phyloP scores from a whole-genome alignment of 1,140 invertebrate genomes.

The Drosophila tropicalis region DNA sequence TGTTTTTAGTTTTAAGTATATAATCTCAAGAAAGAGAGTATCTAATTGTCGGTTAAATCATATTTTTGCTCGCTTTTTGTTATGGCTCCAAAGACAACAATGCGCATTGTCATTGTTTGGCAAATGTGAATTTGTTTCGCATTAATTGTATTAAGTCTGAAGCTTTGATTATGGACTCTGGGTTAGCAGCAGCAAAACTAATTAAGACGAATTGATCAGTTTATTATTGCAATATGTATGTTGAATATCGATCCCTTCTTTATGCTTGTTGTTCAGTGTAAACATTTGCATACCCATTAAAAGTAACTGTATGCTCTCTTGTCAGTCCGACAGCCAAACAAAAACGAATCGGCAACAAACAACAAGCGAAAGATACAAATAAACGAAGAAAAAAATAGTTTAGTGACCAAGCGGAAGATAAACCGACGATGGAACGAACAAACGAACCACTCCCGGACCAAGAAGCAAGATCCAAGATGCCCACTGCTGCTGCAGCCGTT shows the following conservation, averaged over 20 bases:
- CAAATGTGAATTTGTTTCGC: constrained; percentile 25
- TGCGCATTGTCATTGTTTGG: constrained; percentile 38
- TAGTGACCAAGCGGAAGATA: constrained; percentile 30
- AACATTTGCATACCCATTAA: constrained; percentile 61
- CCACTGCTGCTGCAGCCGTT: constrained; percentile 25
- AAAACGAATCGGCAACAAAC: constrained; percentile 45
- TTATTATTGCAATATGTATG: constrained; percentile 14
- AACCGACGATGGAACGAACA: constrained; percentile 28
- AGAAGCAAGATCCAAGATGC: constrained; percentile 33
- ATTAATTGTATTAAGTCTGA: constrained; percentile 11
- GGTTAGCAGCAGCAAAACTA: background rate
- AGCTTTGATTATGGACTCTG: background rate
- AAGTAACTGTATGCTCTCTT: constrained; percentile 46
- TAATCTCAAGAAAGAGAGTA: background rate
- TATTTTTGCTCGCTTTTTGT: background rate
- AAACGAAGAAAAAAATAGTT: constrained; percentile 45
- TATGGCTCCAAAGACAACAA: background rate
- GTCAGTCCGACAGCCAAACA: background rate
- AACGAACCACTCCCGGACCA: constrained; percentile 41
- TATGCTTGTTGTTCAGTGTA: constrained; percentile 38
- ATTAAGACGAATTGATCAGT: constrained; percentile 13
- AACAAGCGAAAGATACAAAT: constrained; percentile 20
- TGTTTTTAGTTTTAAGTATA: too few species aligned
- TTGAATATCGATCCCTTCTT: background rate
- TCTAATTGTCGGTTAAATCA: background rate